A percentile compares a stretch with the other conserved stretches of the same genome.
phyloP scores from a whole-genome alignment of 2,888 invertebrate species.

The Platycheirus albimanus region DNA sequence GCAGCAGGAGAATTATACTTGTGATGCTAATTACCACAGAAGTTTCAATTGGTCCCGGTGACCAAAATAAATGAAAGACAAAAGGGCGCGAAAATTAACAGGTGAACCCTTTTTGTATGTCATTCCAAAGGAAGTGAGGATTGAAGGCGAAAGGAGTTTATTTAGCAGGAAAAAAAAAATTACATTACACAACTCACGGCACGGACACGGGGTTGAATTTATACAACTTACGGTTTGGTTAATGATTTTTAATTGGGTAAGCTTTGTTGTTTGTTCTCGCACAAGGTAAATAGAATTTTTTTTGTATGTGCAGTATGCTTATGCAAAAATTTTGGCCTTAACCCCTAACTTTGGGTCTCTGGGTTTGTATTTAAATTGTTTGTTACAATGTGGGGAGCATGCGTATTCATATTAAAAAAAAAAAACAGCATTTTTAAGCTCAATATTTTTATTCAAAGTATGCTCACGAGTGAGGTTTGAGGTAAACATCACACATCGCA shows the following conservation, averaged over 20 bases:
- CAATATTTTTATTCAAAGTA: too few species aligned
- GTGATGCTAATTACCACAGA: constrained; percentile 51
- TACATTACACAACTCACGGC: too few species aligned
- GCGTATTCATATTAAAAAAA: too few species aligned
- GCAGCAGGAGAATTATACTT: background rate
- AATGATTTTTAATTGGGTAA: constrained; percentile 48
- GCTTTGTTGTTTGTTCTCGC: constrained; percentile 24
- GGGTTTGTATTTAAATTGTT: too few species aligned
- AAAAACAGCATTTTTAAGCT: too few species aligned
- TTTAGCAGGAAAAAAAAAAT: background rate
- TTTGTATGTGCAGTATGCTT: background rate
- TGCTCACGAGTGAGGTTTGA: too few species aligned
- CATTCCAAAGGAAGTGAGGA: too few species aligned
- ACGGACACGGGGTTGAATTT: constrained; percentile 30
- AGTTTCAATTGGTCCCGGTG: constrained; percentile 57
- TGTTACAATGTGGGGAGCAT: too few species aligned
- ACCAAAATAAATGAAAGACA: constrained; percentile 67
- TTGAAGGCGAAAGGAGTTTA: too few species aligned
- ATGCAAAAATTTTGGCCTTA: too few species aligned
- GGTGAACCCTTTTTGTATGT: constrained; percentile 67
- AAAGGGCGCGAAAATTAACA: constrained; percentile 68
- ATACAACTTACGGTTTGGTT: constrained; percentile 51
- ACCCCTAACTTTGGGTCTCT: too few species aligned
- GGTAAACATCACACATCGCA: too few species aligned
- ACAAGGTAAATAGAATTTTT: background rate